Evolutionary conservation across 2,113 vertebrate species (phyloP).

Genomic region (Glareola pratincola): DNA sequence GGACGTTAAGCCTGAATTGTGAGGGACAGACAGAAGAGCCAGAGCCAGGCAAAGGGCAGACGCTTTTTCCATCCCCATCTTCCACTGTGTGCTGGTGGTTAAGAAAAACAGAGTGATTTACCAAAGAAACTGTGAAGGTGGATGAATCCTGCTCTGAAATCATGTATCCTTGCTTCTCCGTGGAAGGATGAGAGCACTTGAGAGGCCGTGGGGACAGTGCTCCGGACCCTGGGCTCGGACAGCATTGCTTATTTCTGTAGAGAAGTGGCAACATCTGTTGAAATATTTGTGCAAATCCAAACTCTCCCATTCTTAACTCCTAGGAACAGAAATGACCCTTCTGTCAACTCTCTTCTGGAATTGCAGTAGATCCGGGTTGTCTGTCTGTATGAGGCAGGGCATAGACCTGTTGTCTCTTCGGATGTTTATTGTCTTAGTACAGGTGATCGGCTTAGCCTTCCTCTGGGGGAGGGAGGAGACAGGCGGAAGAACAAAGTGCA

Average conservation of each 20-base stretch:
- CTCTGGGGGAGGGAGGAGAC: slow-evolving; percentile 9
- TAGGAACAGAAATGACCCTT: neutral
- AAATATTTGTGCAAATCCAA: neutral
- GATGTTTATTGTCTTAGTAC: neutral
- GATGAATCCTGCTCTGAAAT: neutral
- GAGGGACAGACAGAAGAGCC: neutral
- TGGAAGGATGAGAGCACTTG: neutral
- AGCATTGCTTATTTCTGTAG: fast-evolving
- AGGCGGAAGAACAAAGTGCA: slow-evolving; percentile 16
- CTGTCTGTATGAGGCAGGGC: neutral
- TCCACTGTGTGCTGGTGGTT: neutral
- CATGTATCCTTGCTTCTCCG: neutral
- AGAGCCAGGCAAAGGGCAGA: neutral
- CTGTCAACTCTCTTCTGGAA: neutral
- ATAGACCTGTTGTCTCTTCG: fast-evolving
- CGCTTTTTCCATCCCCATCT: neutral
- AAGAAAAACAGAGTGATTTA: neutral
- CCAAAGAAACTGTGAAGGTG: neutral
- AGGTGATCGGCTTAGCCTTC: neutral
- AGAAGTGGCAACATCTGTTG: neutral
- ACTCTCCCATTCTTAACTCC: neutral
- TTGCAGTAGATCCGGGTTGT: neutral
- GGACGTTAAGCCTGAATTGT: fast-evolving
- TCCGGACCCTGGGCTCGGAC: neutral
- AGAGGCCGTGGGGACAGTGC: neutral